phyloP scores from a whole-genome alignment of 1,140 invertebrate species.

The Schlechtendalia chinensis region DNA sequence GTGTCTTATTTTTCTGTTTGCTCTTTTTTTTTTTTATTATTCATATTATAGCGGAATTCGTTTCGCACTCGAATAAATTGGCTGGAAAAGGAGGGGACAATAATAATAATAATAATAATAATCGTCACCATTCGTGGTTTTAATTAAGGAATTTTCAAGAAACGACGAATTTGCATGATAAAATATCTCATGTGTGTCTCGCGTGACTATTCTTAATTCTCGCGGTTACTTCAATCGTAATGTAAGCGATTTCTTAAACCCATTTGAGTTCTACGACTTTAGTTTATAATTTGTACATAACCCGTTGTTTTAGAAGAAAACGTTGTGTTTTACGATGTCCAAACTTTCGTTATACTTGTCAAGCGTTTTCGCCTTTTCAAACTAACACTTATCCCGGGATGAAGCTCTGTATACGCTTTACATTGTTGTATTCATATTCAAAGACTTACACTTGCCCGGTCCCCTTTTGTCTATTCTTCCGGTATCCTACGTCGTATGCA shows the following conservation, averaged over 20 bases:
- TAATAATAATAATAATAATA: neutral
- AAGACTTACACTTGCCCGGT: conserved; percentile 11
- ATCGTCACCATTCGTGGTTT: neutral
- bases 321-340: neutral
- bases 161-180: too few relatives aligned
- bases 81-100: too few relatives aligned
- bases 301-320: neutral
- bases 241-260: too few relatives aligned
- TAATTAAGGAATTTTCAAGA: too few relatives aligned
- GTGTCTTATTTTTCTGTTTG: neutral
- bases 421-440: neutral
- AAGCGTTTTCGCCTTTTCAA: conserved; percentile 9
- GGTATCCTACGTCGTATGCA: neutral
- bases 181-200: too few relatives aligned
- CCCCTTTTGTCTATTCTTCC: conserved; percentile 20
- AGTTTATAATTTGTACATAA: neutral
- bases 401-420: neutral
- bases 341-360: neutral
- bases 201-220: too few relatives aligned
- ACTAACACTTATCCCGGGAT: neutral
- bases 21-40: conserved; percentile 20
- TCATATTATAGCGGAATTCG: neutral
- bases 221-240: too few relatives aligned
- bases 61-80: neutral
- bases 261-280: too few relatives aligned